These are phyloP conservation scores for Euproctis similis DNA, from an alignment of 2,888 invertebrate species.

Conservation along the genomic window DNA sequence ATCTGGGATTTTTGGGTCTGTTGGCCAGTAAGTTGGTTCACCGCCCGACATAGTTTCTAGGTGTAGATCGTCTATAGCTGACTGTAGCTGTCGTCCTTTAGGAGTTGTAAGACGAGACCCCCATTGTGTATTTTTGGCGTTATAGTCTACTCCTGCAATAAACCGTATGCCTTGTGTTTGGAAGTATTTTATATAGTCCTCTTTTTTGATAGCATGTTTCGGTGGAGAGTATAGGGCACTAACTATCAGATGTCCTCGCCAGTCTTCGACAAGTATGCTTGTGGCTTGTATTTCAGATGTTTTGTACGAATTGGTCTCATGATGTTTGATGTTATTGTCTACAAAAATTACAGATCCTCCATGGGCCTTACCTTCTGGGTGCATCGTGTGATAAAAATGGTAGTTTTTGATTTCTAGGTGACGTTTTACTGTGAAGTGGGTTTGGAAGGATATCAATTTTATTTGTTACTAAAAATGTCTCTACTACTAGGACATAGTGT, in stretches of 20 bases:
- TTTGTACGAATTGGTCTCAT: not conserved
- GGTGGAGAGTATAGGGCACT: not conserved
- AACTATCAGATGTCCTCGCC: not conserved
- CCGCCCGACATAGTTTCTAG: not conserved
- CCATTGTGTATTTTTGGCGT: not conserved
- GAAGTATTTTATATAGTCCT: not conserved
- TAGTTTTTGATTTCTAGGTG: not conserved
- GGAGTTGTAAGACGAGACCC: slow-evolving; percentile 3
- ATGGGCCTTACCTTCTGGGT: not conserved
- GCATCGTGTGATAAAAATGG: not conserved
- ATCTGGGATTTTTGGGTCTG: slow-evolving; percentile 1
- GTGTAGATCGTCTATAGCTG: not conserved
- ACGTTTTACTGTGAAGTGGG: not conserved
- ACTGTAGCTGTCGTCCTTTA: slow-evolving; percentile 1
- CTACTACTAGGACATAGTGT: not conserved
- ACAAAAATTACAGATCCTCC: not conserved
- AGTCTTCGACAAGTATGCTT: not conserved
- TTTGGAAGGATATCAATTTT: not conserved
- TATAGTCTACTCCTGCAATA: not conserved
- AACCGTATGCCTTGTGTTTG: not conserved
- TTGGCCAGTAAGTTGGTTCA: slow-evolving; percentile 1
- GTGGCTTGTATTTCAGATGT: slow-evolving; percentile 1
- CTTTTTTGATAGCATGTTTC: not conserved
- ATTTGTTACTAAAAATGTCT: not conserved
- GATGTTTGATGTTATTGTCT: not conserved